A percentile compares a stretch with the other conserved stretches of the same genome.
phyloP scores from a whole-genome alignment of 2,888 invertebrate genomes.

The Polyploca ridens region DNA sequence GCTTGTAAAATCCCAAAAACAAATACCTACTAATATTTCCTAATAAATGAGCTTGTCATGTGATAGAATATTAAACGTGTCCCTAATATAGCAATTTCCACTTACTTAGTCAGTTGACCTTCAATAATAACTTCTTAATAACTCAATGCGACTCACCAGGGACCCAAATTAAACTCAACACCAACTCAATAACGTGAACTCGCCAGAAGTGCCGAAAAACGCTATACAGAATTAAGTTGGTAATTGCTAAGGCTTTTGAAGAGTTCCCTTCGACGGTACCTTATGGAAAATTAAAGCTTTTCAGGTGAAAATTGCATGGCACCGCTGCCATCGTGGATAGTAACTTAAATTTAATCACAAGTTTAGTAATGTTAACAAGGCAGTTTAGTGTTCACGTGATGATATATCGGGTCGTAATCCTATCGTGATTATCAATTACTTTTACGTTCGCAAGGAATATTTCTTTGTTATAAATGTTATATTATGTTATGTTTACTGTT shows the following conservation, averaged over 20 bases:
- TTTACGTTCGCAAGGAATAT: no score
- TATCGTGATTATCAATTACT: conserved; percentile 8
- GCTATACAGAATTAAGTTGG: conserved; percentile 39
- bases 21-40: no score
- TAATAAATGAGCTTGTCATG: no score
- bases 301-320: conserved; percentile 63
- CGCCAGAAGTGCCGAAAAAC: conserved; percentile 28
- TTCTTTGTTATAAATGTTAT: no score
- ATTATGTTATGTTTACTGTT: no score
- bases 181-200: conserved; percentile 12
- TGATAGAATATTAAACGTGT: no score
- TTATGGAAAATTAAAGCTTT: conserved; percentile 69
- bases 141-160: not conserved
- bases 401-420: conserved; percentile 10
- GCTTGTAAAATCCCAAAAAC: no score
- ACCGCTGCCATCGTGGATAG: conserved; percentile 37
- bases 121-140: conserved; percentile 10
- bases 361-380: conserved; percentile 33
- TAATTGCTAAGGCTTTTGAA: conserved; percentile 44
- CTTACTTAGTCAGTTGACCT: not conserved
- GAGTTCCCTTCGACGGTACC: conserved; percentile 48
- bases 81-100: not conserved
- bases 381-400: conserved; percentile 18
- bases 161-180: conserved; percentile 14
- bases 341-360: conserved; percentile 58